Conservation (phyloP, 2,113 vertebrate genomes). For the Triplophysa dalaica region DNA sequence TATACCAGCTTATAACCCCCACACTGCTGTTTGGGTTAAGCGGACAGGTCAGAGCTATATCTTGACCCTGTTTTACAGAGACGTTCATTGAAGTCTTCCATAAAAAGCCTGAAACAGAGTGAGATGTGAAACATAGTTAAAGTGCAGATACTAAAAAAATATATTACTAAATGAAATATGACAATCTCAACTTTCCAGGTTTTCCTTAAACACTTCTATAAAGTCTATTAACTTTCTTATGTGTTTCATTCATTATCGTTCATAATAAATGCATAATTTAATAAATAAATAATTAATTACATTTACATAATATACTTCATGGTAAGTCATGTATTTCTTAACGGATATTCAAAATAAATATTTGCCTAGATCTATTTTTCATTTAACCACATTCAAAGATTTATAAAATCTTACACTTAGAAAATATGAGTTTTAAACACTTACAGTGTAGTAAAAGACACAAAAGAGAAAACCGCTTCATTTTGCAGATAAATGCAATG, state of each 20-base stretch:
- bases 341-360: neutral
- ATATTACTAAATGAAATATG: neutral
- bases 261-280: too few relatives aligned
- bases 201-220: neutral
- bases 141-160: neutral
- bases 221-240: too few relatives aligned
- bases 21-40: conserved; percentile 27
- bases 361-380: neutral
- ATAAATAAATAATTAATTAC: too few relatives aligned
- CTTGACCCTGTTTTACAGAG: conserved; percentile 49
- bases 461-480: conserved; percentile 1
- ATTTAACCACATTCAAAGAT: neutral
- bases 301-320: too few relatives aligned
- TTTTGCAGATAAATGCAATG: conserved; percentile 1
- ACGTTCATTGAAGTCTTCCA: conserved; percentile 23
- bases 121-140: neutral
- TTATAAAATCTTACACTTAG: neutral
- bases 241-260: neutral
- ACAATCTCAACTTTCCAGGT: neutral
- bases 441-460: conserved; percentile 37
- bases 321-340: neutral
- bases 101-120: conserved; percentile 42
- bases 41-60: conserved; percentile 49
- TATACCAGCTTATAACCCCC: conserved; percentile 56
- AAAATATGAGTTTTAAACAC: conserved; percentile 8